Conservation (phyloP, 2,113 vertebrate genomes). For the Oxyruncus cristatus region DNA sequence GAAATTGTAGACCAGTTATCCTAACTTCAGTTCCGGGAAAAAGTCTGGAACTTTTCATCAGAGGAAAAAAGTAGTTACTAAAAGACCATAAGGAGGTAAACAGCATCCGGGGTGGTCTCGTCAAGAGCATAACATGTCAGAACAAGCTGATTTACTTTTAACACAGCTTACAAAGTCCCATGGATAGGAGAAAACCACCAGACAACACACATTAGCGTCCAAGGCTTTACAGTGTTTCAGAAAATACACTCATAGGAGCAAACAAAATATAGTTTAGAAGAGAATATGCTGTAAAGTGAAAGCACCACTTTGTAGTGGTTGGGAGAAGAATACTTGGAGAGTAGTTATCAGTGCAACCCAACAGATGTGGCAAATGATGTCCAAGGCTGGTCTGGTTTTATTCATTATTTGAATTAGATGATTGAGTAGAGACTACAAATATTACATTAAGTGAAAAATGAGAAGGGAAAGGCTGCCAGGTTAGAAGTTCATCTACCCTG, state of each 20-base stretch:
- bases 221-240: background rate
- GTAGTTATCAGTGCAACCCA: background rate
- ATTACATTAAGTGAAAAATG: background rate
- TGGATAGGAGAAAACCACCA: background rate
- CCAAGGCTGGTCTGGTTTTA: background rate
- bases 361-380: background rate
- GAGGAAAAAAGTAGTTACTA: background rate
- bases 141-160: background rate
- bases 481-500: background rate
- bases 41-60: background rate
- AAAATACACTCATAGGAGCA: background rate
- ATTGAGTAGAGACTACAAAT: background rate
- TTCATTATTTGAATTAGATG: background rate
- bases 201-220: background rate
- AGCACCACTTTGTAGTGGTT: background rate
- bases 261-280: background rate
- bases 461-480: background rate
- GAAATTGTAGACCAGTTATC: background rate
- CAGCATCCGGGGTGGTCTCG: background rate
- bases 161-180: background rate
- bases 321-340: background rate
- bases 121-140: background rate
- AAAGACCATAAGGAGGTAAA: background rate
- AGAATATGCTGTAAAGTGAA: background rate
- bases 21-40: background rate